phyloP scores from a whole-genome alignment of 37 sponge, comb jelly and placozoan genomes.

The Amphimedon queenslandica region DNA sequence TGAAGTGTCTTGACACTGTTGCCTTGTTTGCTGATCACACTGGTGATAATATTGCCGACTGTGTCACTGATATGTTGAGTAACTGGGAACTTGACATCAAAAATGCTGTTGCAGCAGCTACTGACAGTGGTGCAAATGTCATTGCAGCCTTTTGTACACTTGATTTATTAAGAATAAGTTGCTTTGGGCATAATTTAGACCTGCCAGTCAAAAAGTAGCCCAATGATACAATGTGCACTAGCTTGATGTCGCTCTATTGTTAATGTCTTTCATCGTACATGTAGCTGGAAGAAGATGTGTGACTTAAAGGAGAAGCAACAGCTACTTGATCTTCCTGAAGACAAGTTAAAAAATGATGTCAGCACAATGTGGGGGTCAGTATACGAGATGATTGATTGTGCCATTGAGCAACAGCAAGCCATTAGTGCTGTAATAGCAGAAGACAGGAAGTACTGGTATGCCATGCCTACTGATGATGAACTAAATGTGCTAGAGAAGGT shows the following conservation, averaged over 20 bases:
- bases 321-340: slow-evolving; percentile 28
- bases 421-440: slow-evolving; percentile 34
- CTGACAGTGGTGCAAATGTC: slow-evolving; percentile 36
- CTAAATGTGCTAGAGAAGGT: slow-evolving; percentile 30
- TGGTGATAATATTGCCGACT: slow-evolving; percentile 23
- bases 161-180: slow-evolving; percentile 19
- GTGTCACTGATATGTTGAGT: slow-evolving; percentile 10
- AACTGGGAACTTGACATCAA: slow-evolving; percentile 10
- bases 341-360: slow-evolving; percentile 22
- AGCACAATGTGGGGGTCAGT: slow-evolving; percentile 21
- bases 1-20: slow-evolving; percentile 19
- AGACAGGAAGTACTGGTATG: slow-evolving; percentile 32
- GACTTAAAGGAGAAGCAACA: slow-evolving; percentile 33
- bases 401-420: slow-evolving; percentile 43
- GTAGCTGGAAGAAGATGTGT: slow-evolving; percentile 35
- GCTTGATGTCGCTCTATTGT: slow-evolving; percentile 30
- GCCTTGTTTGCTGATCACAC: slow-evolving; percentile 33
- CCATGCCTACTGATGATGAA: slow-evolving; percentile 27
- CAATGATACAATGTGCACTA: slow-evolving; percentile 14
- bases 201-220: slow-evolving; percentile 28
- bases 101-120: slow-evolving; percentile 18
- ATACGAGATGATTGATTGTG: slow-evolving; percentile 30
- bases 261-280: slow-evolving; percentile 34
- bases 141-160: slow-evolving; percentile 20
- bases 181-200: slow-evolving; percentile 40